Conservation (phyloP, 2,113 vertebrate species). For the Pithys albifrons region DNA sequence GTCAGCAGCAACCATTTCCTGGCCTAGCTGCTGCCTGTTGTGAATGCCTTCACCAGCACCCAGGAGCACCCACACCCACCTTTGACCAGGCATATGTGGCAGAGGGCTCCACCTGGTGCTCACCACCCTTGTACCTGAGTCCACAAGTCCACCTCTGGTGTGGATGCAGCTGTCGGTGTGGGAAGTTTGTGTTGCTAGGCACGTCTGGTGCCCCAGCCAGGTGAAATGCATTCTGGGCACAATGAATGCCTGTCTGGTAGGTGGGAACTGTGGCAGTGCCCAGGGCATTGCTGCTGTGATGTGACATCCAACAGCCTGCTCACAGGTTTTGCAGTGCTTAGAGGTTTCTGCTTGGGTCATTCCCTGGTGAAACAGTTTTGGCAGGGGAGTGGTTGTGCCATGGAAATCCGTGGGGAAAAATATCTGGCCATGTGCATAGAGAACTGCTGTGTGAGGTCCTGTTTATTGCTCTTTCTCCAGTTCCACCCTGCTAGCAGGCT, state of each 20-base stretch:
- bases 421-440: neutral
- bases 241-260: neutral
- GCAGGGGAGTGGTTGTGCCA: neutral
- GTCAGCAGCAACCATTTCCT: neutral
- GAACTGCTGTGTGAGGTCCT: neutral
- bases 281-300: fast-evolving
- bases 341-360: neutral
- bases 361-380: neutral
- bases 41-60: neutral
- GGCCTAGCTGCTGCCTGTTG: fast-evolving
- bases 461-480: conserved; percentile 19
- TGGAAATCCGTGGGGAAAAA: neutral
- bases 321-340: neutral
- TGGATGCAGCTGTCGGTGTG: fast-evolving
- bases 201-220: neutral
- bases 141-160: neutral
- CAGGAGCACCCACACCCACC: neutral
- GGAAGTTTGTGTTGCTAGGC: fast-evolving
- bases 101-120: neutral
- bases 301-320: neutral
- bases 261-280: neutral
- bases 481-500: neutral
- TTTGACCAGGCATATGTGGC: neutral
- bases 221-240: neutral
- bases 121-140: neutral